These are phyloP conservation scores for Antechinus stuartii DNA, from an alignment of 2,113 vertebrate species.

Conservation along the genomic window DNA sequence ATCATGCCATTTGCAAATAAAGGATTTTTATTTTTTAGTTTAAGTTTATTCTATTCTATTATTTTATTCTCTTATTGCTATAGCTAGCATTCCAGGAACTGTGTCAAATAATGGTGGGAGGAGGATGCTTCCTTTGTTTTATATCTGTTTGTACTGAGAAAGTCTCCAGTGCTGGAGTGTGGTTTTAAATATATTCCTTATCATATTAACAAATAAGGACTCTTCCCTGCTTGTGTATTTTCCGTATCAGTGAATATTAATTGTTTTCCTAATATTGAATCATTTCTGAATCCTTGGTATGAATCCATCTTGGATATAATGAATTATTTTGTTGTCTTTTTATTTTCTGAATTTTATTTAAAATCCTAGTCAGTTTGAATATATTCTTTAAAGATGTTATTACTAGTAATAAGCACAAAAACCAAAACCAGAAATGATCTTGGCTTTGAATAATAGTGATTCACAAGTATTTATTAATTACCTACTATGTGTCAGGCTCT, in stretches of 20 bases:
- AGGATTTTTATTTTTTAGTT: not conserved
- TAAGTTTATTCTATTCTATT: no score
- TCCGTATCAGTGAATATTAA: not conserved
- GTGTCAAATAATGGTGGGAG: not conserved
- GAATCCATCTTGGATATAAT: not conserved
- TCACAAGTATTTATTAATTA: not conserved
- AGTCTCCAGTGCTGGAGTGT: no score
- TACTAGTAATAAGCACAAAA: not conserved
- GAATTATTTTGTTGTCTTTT: not conserved
- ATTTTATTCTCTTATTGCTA: no score
- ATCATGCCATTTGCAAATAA: not conserved
- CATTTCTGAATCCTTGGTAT: not conserved
- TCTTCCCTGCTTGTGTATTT: no score
- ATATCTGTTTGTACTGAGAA: no score
- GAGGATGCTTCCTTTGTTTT: not conserved
- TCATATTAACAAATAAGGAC: not conserved
- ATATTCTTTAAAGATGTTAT: not conserved
- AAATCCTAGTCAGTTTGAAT: not conserved
- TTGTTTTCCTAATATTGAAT: not conserved
- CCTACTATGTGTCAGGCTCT: not conserved
- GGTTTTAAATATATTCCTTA: not conserved
- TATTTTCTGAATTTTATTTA: not conserved
- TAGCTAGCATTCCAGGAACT: not conserved
- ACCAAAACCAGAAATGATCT: not conserved
- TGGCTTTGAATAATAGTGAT: not conserved